phyloP scores from a whole-genome alignment of 2,888 invertebrate species.

The Luperina nickerlii region DNA sequence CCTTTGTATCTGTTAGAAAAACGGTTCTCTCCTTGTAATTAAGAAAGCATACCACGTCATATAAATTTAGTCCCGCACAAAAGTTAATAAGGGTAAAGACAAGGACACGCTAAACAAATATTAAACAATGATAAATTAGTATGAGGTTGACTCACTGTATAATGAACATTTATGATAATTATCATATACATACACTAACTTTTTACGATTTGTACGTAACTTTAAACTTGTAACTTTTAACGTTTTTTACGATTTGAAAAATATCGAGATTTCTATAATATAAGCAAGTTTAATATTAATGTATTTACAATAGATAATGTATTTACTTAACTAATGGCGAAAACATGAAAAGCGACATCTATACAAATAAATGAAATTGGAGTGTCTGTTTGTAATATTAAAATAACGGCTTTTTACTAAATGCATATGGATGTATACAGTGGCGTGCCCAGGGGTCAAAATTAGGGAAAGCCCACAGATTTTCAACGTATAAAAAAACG shows the following conservation, averaged over 20 bases:
- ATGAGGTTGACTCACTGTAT: constrained; percentile 59
- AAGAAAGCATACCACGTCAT: constrained; percentile 37
- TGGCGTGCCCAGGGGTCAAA: too few species aligned
- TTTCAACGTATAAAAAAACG: too few species aligned
- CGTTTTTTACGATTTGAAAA: not conserved
- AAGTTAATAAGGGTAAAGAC: constrained; percentile 46
- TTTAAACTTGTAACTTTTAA: too few species aligned
- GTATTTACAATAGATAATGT: not conserved
- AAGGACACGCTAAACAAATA: constrained; percentile 55
- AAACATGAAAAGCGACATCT: not conserved
- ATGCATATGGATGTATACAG: too few species aligned
- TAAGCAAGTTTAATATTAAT: not conserved
- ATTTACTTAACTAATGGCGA: not conserved
- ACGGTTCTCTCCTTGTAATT: constrained; percentile 13
- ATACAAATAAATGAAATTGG: too few species aligned
- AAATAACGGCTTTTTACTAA: too few species aligned
- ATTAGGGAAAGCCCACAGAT: too few species aligned
- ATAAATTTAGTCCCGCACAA: constrained; percentile 50
- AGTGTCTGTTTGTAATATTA: too few species aligned
- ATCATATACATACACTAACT: not conserved
- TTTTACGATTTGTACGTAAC: not conserved
- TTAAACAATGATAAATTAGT: constrained; percentile 69
- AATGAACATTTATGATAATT: constrained; percentile 61
- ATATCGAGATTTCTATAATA: too few species aligned
- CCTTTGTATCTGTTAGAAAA: not conserved